Base-by-base conservation (phyloP, 30 jellyfish, hydroid and myxozoan species). In the Clytia hemisphaerica region DNA sequence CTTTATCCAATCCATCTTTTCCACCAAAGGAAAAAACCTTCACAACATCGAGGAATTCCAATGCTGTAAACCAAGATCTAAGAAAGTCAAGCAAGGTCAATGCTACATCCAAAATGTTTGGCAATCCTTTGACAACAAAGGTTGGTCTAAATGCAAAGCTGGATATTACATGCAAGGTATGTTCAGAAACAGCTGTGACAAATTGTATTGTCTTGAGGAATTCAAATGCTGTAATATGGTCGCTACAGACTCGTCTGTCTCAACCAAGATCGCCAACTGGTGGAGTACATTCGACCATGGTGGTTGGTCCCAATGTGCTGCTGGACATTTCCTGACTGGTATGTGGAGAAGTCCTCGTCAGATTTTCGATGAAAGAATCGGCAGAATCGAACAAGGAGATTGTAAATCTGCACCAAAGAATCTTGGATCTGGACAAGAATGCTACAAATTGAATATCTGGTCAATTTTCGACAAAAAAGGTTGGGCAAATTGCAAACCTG, bases 201-300 rank as follows among this genome's bases (percentile, higher is more conserved):
- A 19, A 18, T 25, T 54, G 10, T 54, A 54, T 6, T 16, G 12
- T 5, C 1, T 54, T 0, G 67, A 54, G 30, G 26, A 19, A 28
- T 54, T 54, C 67, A 54, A 54, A 16, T 54, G 67, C 67, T 54
- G 67, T 25, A 22, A 54, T 3, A 54, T 54, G 67, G 67, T n/a
- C n/a, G n/a, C n/a, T n/a, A n/a, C n/a, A n/a, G n/a, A n/a, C n/a
- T n/a, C n/a, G n/a, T n/a, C n/a, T n/a, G n/a, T n/a, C n/a, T n/a
- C n/a, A n/a, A n/a, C n/a, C n/a, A n/a, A n/a, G n/a, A n/a, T n/a
- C n/a, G n/a, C n/a, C n/a, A 54, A 54, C 67, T 54, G 67, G 67
- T 54, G 67, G n/a, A 22, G n/a, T 14, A 54, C 42, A 19, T 54
- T 54, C 31, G 67, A 54, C 9, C n/a, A 25, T 2, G 21, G 30